Evolutionary conservation across 2,113 vertebrate genomes (phyloP).

Genomic region (Polypterus bichir): DNA sequence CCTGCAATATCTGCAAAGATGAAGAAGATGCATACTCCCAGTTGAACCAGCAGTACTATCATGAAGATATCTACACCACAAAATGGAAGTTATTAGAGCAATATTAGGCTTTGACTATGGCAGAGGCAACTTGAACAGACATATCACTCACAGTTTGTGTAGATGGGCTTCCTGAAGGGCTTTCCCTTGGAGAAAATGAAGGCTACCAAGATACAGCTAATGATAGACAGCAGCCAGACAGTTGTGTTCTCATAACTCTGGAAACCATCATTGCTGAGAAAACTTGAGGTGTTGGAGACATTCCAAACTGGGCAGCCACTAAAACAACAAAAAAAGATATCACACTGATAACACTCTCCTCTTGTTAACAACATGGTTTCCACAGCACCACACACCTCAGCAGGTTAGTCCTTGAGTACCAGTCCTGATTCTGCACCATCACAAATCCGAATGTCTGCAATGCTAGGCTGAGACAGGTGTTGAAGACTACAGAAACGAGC

Average conservation of each 20-base stretch:
- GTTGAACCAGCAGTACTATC: slow-evolving; percentile 38
- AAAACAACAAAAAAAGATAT: neutral
- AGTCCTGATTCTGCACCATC: slow-evolving; percentile 52
- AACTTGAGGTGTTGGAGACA: slow-evolving; percentile 3
- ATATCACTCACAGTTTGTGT: slow-evolving; percentile 54
- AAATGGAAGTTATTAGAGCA: neutral
- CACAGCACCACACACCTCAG: neutral
- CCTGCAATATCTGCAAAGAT: slow-evolving; percentile 50
- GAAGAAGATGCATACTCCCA: slow-evolving; percentile 49
- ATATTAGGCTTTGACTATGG: no score
- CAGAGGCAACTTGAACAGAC: no score
- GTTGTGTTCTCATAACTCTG: slow-evolving; percentile 58
- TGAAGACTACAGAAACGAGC: slow-evolving; percentile 53
- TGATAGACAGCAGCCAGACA: slow-evolving; percentile 53
- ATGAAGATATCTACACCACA: slow-evolving; percentile 46
- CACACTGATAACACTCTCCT: neutral
- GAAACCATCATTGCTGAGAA: slow-evolving; percentile 21
- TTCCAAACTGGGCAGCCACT: slow-evolving; percentile 36
- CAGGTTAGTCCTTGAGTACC: slow-evolving; percentile 33
- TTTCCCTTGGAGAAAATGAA: slow-evolving; percentile 60
- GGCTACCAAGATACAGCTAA: slow-evolving; percentile 51
- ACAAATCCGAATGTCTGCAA: slow-evolving; percentile 49
- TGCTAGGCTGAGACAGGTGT: slow-evolving; percentile 50
- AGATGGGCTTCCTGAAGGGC: slow-evolving; percentile 55
- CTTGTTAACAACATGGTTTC: neutral